Conservation (phyloP, 2,113 vertebrate species). For the Cichladusa arquata region DNA sequence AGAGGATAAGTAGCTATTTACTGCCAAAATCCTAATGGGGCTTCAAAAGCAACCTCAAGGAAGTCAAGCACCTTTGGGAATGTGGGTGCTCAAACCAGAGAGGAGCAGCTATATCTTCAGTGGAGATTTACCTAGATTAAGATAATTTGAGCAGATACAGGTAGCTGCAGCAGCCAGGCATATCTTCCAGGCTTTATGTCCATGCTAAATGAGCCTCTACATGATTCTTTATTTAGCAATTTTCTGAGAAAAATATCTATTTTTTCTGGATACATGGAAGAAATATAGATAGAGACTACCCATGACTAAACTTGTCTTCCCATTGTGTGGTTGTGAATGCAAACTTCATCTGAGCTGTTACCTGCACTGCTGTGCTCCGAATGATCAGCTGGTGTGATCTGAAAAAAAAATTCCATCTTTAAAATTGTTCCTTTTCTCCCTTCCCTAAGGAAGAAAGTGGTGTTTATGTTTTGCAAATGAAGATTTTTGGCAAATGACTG, state of each 20-base stretch:
- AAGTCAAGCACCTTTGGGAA: neutral
- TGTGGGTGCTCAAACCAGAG: neutral
- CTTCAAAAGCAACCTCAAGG: neutral
- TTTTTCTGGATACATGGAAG: neutral
- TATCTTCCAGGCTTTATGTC: neutral
- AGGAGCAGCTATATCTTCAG: neutral
- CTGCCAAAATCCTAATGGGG: neutral
- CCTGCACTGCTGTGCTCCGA: neutral
- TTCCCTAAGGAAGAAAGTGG: slow-evolving; percentile 1
- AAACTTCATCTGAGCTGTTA: neutral
- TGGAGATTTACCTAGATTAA: neutral
- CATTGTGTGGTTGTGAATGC: neutral
- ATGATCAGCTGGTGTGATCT: neutral
- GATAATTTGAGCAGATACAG: neutral
- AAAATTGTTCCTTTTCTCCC: neutral
- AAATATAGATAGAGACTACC: neutral
- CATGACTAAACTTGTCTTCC: neutral
- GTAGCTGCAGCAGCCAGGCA: neutral
- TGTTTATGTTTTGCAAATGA: slow-evolving; percentile 15
- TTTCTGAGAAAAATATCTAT: neutral
- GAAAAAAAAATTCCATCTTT: neutral
- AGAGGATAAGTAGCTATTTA: neutral
- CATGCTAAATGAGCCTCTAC: neutral
- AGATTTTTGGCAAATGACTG: neutral
- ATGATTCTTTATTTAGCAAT: neutral